A percentile compares a stretch with the other conserved stretches of the same genome.
Evolutionary conservation across 2,888 invertebrate genomes (phyloP).

Genomic region (Hypomecis atomaria): DNA sequence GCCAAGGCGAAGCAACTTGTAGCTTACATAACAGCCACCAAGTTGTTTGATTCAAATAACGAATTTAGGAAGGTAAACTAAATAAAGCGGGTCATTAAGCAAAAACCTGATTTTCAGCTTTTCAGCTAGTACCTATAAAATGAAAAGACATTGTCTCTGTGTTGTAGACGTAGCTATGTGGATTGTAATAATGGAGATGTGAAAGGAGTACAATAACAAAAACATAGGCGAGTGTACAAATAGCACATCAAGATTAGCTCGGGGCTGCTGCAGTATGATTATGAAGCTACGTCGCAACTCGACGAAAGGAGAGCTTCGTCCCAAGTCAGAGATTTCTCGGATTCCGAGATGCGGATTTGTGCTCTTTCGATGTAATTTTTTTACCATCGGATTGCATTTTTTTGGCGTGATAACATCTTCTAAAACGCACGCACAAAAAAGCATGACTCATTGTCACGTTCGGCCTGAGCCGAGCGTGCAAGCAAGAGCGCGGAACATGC

Average conservation of each 20-base stretch:
- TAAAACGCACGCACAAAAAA: no score
- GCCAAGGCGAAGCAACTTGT: no score
- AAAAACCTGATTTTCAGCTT: constrained; percentile 33
- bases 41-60: constrained; percentile 5
- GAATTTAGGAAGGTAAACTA: constrained; percentile 64
- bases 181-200: constrained; percentile 57
- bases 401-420: no score
- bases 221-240: constrained; percentile 64
- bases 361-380: constrained; percentile 19
- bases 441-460: no score
- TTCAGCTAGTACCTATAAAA: constrained; percentile 35
- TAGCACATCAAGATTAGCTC: constrained; percentile 79
- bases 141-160: constrained; percentile 33
- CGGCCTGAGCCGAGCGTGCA: no score
- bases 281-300: constrained; percentile 55
- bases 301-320: constrained; percentile 63
- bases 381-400: not conserved
- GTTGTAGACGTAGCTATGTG: constrained; percentile 36
- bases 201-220: constrained; percentile 71
- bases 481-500: no score
- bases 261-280: constrained; percentile 77
- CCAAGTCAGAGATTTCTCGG: constrained; percentile 57
- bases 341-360: constrained; percentile 65
- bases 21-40: no score
- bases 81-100: constrained; percentile 41